These are phyloP conservation scores for Cosmia pyralina DNA, from an alignment of 2,888 invertebrate genomes.

Conservation along the genomic window DNA sequence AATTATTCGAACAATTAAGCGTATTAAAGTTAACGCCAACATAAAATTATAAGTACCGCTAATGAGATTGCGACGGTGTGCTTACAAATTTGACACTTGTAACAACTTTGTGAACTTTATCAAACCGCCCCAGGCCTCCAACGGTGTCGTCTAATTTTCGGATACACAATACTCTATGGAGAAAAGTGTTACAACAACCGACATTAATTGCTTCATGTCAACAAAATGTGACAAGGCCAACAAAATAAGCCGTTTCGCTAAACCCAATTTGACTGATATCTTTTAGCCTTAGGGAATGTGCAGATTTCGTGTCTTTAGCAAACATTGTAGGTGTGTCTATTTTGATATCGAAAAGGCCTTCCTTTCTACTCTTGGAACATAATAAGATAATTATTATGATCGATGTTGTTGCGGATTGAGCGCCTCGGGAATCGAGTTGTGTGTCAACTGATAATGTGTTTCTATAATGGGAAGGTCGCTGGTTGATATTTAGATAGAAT, in stretches of 20 bases:
- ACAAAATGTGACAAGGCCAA: conserved; percentile 46
- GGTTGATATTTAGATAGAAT: conserved; percentile 30
- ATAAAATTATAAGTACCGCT: conserved; percentile 9
- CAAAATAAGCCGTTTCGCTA: conserved; percentile 35
- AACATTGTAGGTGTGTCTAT: conserved; percentile 29
- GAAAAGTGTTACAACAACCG: conserved; percentile 34
- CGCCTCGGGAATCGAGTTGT: conserved; percentile 47
- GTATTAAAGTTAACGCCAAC: conserved; percentile 16
- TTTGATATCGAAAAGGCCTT: conserved; percentile 44
- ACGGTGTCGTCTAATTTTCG: conserved; percentile 25
- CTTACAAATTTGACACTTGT: conserved; percentile 42
- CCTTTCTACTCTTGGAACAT: conserved; percentile 44
- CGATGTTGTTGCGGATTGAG: conserved; percentile 52
- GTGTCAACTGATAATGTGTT: conserved; percentile 52
- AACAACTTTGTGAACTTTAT: conserved; percentile 46
- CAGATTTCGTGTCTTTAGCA: conserved; percentile 26
- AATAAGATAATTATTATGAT: conserved; percentile 57
- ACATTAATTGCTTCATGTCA: conserved; percentile 38
- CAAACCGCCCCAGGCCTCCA: conserved; percentile 24
- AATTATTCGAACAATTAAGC: conserved; percentile 11
- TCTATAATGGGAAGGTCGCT: conserved; percentile 40
- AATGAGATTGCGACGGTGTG: conserved; percentile 16
- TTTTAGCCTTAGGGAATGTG: conserved; percentile 40
- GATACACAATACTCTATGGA: conserved; percentile 6
- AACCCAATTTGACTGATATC: conserved; percentile 39